Base-by-base conservation (phyloP, 2,888 invertebrate genomes). In the Mesorhabditis spiculigera region DNA sequence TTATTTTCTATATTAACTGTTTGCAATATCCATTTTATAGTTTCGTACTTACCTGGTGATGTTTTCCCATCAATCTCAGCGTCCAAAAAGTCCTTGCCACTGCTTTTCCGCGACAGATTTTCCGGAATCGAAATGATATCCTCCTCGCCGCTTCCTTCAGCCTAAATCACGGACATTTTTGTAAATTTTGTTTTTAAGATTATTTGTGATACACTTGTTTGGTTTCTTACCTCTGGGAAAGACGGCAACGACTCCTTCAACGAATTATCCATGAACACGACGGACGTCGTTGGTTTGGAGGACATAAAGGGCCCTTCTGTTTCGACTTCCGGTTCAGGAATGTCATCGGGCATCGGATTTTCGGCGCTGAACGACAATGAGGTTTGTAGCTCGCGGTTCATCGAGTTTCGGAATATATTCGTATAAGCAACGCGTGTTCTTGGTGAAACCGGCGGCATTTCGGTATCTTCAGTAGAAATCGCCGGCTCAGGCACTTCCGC, bases 351-450 rank as follows among this genome's bases (percentile, higher is more conserved):
- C 43, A 63, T 61, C 2, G 69, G 66, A 44, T 62, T 44, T 6
- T 69, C 69, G 10, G 73, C 28, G 28, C 28, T 65, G 62, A 74
- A 74, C 5, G 73, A 74, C 4, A 63, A 68, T 10, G 73, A 74
- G n/a, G 70, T 67, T 16, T 70, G 65, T 8, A 71, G 42, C 66
- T 71, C 73, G 16, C 68, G 43, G n/a, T 70, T 67, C 6, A 63
- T 45, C 50, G 70, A 66, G 0, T 71, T 68, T 6, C 71, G 71
- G 64, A 74, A 70, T 8, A 70, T 70, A 43, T 71, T 71, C 10
- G 73, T 74, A 63, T 74, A 74, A 4, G 73, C 70, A 43, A 74
- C 70, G 3, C 71, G 71, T 8, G 73, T 28, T 28, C 28, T 74
- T 66, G 68, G 68, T 45, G 71, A 70, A 42, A 70, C 68, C 13